phyloP scores from a whole-genome alignment of 2,113 vertebrate species.

The Echinops telfairi region DNA sequence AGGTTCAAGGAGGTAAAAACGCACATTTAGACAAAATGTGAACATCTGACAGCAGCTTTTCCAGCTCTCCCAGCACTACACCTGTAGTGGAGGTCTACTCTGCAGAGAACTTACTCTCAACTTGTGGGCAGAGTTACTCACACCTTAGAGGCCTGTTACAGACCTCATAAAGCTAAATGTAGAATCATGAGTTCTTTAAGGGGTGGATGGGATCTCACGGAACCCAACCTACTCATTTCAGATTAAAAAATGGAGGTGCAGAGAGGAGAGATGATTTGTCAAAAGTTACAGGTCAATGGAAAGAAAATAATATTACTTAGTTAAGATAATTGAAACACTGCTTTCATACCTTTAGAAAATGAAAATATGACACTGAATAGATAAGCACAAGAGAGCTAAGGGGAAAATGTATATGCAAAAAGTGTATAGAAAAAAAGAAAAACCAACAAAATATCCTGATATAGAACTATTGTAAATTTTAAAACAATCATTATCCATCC shows the following conservation, averaged over 20 bases:
- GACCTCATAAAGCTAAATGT: not conserved
- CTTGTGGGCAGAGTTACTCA: not conserved
- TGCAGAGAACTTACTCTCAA: slow-evolving; percentile 39
- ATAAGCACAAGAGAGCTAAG: slow-evolving; percentile 15
- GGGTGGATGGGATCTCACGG: not conserved
- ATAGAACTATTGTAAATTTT: not conserved
- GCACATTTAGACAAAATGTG: slow-evolving; percentile 36
- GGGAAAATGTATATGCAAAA: slow-evolving; percentile 35
- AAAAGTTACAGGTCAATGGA: not conserved
- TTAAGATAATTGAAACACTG: not conserved
- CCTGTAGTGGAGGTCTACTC: not conserved
- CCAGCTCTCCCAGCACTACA: not conserved
- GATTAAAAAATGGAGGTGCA: slow-evolving; percentile 21
- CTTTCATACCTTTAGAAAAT: slow-evolving; percentile 39
- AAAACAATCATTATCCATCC: no score
- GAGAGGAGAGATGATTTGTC: slow-evolving; percentile 4
- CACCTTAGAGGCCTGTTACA: not conserved
- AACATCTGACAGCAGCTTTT: slow-evolving; percentile 25
- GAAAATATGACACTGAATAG: slow-evolving; percentile 29
- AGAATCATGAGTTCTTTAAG: slow-evolving; percentile 39
- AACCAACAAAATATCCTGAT: slow-evolving; percentile 14
- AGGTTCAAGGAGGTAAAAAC: not conserved
- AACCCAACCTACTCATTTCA: slow-evolving; percentile 44
- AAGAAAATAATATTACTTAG: slow-evolving; percentile 42
- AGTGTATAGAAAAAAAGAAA: not conserved